These are phyloP conservation scores for Platycheirus rosarum DNA, from an alignment of 2,888 invertebrate species.

Conservation along the genomic window DNA sequence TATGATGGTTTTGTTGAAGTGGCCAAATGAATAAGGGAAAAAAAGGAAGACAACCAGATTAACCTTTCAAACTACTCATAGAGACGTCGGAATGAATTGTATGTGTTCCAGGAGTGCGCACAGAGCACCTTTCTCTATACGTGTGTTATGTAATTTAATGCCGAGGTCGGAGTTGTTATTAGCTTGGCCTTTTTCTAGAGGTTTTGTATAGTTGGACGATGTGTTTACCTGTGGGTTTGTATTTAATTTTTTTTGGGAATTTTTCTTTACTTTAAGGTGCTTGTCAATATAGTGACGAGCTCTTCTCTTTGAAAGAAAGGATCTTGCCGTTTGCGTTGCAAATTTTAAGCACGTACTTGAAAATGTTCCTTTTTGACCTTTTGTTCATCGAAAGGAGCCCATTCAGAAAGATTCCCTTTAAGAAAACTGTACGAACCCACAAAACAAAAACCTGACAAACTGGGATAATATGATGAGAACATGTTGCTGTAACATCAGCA, in stretches of 20 bases:
- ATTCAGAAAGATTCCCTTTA: constrained; percentile 7
- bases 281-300: constrained; percentile 65
- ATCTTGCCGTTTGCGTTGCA: constrained; percentile 47
- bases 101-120: constrained; percentile 39
- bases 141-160: constrained; percentile 68
- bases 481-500: constrained; percentile 69
- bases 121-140: constrained; percentile 38
- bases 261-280: constrained; percentile 38
- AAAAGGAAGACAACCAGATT: constrained; percentile 53
- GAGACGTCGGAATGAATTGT: constrained; percentile 42
- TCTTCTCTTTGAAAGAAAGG: constrained; percentile 4
- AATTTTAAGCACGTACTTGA: constrained; percentile 72
- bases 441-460: constrained; percentile 27
- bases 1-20: constrained; percentile 55
- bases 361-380: constrained; percentile 28
- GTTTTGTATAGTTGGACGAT: constrained; percentile 36
- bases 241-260: constrained; percentile 21
- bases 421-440: not conserved
- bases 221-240: constrained; percentile 23
- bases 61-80: constrained; percentile 71
- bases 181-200: constrained; percentile 57
- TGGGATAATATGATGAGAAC: constrained; percentile 63
- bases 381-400: constrained; percentile 24
- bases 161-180: constrained; percentile 64
- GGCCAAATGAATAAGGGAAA: constrained; percentile 49